Conservation (phyloP, 2,888 invertebrate species). For the Chrysolina haemoptera region DNA sequence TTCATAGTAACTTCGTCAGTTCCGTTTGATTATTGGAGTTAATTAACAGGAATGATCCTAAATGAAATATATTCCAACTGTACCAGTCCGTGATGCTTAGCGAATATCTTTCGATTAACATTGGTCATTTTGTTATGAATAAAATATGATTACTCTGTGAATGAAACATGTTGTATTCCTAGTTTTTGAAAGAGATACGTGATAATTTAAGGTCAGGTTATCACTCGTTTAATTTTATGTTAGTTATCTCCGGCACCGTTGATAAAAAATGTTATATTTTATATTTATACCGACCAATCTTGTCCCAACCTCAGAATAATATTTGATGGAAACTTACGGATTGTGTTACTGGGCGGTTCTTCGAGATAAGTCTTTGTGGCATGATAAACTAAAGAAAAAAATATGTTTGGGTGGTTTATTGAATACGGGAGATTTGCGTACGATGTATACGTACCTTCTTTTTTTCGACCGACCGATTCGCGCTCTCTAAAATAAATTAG, state of each 20-base stretch:
- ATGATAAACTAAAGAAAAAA: too few relatives aligned
- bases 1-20: too few relatives aligned
- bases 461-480: too few relatives aligned
- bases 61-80: too few relatives aligned
- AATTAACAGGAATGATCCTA: too few relatives aligned
- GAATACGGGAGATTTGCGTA: too few relatives aligned
- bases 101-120: too few relatives aligned
- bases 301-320: neutral
- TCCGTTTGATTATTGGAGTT: too few relatives aligned
- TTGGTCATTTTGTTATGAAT: neutral
- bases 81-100: too few relatives aligned
- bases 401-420: too few relatives aligned
- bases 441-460: too few relatives aligned
- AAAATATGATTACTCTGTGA: slow-evolving; percentile 9
- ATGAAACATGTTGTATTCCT: slow-evolving; percentile 9
- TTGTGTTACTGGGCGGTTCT: neutral
- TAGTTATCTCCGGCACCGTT: slow-evolving; percentile 3
- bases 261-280: slow-evolving; percentile 16
- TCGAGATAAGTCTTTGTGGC: neutral
- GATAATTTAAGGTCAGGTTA: slow-evolving; percentile 40
- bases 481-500: too few relatives aligned
- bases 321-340: neutral
- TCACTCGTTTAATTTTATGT: slow-evolving; percentile 43
- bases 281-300: neutral
- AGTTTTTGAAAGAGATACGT: slow-evolving; percentile 25